Evolutionary conservation across 2,797 vertebrate species (phyloP), one percentile per base, ranked within the genome.

Genomic region (Euthynnus affinis): DNA sequence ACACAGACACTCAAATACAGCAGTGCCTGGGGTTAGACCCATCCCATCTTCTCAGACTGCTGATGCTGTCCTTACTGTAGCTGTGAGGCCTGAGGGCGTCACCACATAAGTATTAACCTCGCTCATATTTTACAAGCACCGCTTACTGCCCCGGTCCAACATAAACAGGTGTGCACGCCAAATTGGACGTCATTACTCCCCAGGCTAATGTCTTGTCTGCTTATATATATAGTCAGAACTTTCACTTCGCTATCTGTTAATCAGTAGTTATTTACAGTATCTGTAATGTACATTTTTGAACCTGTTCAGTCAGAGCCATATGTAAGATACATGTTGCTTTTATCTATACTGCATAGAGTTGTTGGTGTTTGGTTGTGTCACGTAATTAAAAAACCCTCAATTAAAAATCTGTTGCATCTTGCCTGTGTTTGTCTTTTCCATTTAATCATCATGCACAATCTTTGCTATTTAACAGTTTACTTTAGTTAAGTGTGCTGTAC

Each of bases 71-170:
- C 89, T 85, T 76, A 80, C 57, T 87, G 87, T 70, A 86, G 83
- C 88, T 90, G 92, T 94, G 92, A 92, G 94, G 92, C 90, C 87
- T 55, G 81, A 93, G 92, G 94, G 94, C 87, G 92, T 92, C 85
- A 91, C 93, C 88, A 44, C 92, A 85, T 86, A 92, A 91, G 83
- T 90, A 93, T 94, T 95, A 95, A 95, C 93, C 94, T 94, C 84
- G 75, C 90, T 93, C 86, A 84, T 94, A 90, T 95, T 95, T 94
- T 93, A 94, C 86, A 91, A 92, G 91, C 80, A 83, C 76, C 77
- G 76, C 87, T 89, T 73, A 66, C 86, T 80, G 71, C 51, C 74
- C 76, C 79, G 8, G 86, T 93, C 95, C 95, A 96, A 95, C 84
- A 94, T 90, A 95, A 96, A 95, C 91, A 95, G 92, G 92, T 88